A percentile compares a stretch with the other conserved stretches of the same genome.
phyloP scores from a whole-genome alignment of 2,113 vertebrate genomes.

The Pagrus major region DNA sequence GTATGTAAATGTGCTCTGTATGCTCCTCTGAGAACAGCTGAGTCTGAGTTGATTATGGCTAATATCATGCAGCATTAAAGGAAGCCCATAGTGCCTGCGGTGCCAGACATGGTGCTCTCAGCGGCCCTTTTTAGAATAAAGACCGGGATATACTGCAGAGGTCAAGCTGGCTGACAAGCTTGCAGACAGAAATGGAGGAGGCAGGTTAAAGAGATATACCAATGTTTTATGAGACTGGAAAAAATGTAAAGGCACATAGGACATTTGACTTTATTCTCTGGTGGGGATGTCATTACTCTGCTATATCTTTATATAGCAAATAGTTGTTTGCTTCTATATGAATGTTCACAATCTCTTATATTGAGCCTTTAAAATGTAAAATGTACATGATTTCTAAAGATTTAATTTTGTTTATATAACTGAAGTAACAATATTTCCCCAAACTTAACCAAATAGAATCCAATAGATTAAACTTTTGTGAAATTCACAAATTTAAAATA shows the following conservation, averaged over 20 bases:
- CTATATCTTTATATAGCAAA: no score
- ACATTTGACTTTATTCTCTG: no score
- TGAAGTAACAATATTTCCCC: no score
- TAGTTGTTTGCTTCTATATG: no score
- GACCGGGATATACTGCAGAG: conserved; percentile 46
- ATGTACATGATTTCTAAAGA: no score
- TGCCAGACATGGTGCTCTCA: conserved; percentile 34
- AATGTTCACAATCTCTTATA: no score
- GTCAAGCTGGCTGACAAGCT: conserved; percentile 1
- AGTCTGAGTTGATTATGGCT: conserved; percentile 52
- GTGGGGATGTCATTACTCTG: no score
- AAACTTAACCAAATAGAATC: no score
- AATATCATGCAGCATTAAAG: conserved; percentile 43
- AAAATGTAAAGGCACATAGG: conserved; percentile 25
- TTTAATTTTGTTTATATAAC: no score
- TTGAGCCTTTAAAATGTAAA: no score
- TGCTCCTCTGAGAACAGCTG: conserved; percentile 47
- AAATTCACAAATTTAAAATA: no score
- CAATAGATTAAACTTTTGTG: no score
- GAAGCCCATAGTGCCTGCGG: conserved; percentile 7
- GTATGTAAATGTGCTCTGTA: conserved; percentile 59
- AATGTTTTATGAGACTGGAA: conserved; percentile 26
- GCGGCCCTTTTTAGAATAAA: conserved; percentile 53
- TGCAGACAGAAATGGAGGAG: neutral
- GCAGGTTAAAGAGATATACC: conserved; percentile 7